Conservation (phyloP, 92 coral and sea anemone species). For the Epizoanthus ramosus region DNA sequence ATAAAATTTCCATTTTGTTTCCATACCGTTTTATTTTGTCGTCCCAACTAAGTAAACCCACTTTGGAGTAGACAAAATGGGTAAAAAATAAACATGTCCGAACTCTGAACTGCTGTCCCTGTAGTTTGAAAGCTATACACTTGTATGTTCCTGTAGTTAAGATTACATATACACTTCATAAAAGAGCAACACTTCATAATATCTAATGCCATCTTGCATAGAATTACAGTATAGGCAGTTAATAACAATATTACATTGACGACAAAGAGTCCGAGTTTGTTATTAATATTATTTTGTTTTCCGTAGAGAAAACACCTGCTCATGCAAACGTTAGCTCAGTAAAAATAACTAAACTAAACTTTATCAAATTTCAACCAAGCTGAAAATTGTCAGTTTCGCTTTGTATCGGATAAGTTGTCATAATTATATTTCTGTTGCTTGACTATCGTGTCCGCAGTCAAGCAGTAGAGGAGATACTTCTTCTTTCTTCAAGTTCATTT, state of each 20-base stretch:
- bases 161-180: slow-evolving; percentile 24
- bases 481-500: neutral
- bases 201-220: slow-evolving; percentile 39
- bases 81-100: too few species aligned
- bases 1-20: too few species aligned
- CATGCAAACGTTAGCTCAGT: neutral
- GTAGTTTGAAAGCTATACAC: neutral
- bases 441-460: too few species aligned
- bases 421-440: too few species aligned
- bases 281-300: slow-evolving; percentile 1
- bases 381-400: too few species aligned
- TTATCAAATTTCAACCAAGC: neutral
- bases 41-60: too few species aligned
- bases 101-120: neutral
- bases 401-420: too few species aligned
- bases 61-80: too few species aligned
- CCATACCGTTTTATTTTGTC: too few species aligned
- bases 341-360: neutral
- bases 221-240: slow-evolving; percentile 15
- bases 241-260: slow-evolving; percentile 30
- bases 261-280: neutral
- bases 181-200: slow-evolving; percentile 44
- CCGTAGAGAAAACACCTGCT: neutral
- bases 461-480: neutral
- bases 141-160: slow-evolving; percentile 1